phyloP scores from a whole-genome alignment of 2,113 vertebrate genomes.

The Coryphaenoides rupestris region DNA sequence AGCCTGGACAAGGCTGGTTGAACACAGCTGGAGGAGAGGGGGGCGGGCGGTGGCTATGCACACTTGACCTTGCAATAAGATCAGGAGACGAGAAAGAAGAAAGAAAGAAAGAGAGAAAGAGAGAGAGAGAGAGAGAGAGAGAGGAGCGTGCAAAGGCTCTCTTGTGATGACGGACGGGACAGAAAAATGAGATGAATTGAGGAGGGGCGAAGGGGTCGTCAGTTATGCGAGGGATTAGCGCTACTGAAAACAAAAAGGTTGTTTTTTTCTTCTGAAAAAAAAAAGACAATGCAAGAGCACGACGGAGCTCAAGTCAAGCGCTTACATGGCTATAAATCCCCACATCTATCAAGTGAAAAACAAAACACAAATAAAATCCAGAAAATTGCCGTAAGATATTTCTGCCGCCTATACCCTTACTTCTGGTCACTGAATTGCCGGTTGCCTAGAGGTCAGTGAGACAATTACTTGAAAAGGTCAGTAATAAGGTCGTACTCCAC shows the following conservation, averaged over 20 bases:
- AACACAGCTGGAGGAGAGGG: conserved; percentile 54
- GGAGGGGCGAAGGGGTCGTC: conserved; percentile 21
- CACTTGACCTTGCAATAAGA: conserved; percentile 64
- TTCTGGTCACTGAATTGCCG: conserved; percentile 19
- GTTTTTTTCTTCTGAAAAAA: background rate
- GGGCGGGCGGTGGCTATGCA: conserved; percentile 27
- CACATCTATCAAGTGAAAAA: too few relatives aligned
- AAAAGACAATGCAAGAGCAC: background rate
- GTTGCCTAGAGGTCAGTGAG: conserved; percentile 34
- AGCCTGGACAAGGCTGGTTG: conserved; percentile 36
- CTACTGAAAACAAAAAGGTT: conserved; percentile 10
- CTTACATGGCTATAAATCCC: too few relatives aligned
- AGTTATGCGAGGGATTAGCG: conserved; percentile 21
- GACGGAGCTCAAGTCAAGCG: background rate
- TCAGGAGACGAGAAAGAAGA: conserved; percentile 3
- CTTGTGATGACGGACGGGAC: conserved; percentile 42
- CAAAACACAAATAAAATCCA: too few relatives aligned
- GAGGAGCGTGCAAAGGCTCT: conserved; percentile 26
- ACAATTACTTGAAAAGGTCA: conserved; percentile 60
- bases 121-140: too few relatives aligned
- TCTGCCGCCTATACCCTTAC: too few relatives aligned
- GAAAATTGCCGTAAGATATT: too few relatives aligned
- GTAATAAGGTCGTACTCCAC: conserved; percentile 48
- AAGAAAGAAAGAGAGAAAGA: too few relatives aligned
- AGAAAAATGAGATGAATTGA: conserved; percentile 43